Percentiles rank a stretch among this genome's conserved stretches.
Evolutionary conservation across 2,113 vertebrate species (phyloP).

Genomic region (Eidolon helvum): DNA sequence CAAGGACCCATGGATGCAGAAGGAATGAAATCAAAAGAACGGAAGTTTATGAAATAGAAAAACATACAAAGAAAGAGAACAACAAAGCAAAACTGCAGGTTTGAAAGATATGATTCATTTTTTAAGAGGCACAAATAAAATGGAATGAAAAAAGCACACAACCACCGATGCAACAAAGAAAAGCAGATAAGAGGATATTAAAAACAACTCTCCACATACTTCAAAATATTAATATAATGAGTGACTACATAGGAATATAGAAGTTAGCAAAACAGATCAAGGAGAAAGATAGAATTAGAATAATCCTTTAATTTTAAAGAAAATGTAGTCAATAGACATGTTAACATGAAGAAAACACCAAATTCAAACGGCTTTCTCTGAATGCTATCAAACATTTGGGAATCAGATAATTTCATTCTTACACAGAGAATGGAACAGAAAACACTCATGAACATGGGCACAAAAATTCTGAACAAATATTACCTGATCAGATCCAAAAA

Average conservation of each 20-base stretch:
- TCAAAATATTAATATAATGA: background rate
- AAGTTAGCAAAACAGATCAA: background rate
- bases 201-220: background rate
- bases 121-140: background rate
- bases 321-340: background rate
- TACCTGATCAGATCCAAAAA: background rate
- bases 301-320: background rate
- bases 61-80: background rate
- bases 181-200: background rate
- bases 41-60: background rate
- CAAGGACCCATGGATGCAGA: background rate
- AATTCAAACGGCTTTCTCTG: background rate
- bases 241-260: background rate
- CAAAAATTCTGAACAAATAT: background rate
- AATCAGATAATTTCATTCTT: background rate
- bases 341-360: background rate
- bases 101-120: background rate
- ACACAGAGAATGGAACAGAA: background rate
- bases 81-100: background rate
- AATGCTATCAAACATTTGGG: background rate
- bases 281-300: background rate
- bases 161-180: background rate
- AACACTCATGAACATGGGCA: background rate
- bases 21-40: background rate
- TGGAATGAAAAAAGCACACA: background rate